Conservation (phyloP, 2,797 vertebrate species). For the Petrocephalus schoutedeni region DNA sequence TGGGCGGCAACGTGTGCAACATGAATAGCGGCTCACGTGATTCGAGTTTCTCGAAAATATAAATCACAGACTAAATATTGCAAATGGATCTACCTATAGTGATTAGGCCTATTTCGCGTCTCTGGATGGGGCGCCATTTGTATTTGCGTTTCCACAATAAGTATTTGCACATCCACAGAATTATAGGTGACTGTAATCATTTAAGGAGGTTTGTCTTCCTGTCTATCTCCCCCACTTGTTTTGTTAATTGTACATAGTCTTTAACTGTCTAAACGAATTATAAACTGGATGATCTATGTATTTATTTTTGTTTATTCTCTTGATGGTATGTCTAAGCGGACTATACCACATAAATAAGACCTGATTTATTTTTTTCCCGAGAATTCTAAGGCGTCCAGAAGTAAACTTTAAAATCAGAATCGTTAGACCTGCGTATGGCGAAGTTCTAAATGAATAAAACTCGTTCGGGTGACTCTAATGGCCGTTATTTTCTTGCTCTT, state of each 20-base stretch:
- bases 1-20: not conserved
- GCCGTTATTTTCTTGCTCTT: not conserved
- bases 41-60: not conserved
- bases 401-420: not conserved
- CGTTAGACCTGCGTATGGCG: not conserved
- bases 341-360: not conserved
- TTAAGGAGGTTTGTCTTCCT: not conserved
- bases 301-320: not conserved
- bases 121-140: not conserved
- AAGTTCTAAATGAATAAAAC: not conserved
- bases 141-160: not conserved
- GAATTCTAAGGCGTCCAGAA: not conserved
- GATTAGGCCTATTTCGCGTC: not conserved
- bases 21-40: not conserved
- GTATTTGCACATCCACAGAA: not conserved
- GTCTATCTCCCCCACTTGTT: not conserved
- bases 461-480: not conserved
- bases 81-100: not conserved
- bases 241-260: not conserved
- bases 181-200: not conserved
- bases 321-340: not conserved
- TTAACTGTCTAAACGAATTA: not conserved
- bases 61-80: not conserved
- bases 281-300: not conserved
- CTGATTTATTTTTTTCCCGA: not conserved